Percentiles rank a stretch among this genome's conserved stretches.
These are phyloP conservation scores for Blastobasis lacticolella DNA, from an alignment of 2,888 invertebrate genomes.

Conservation along the genomic window DNA sequence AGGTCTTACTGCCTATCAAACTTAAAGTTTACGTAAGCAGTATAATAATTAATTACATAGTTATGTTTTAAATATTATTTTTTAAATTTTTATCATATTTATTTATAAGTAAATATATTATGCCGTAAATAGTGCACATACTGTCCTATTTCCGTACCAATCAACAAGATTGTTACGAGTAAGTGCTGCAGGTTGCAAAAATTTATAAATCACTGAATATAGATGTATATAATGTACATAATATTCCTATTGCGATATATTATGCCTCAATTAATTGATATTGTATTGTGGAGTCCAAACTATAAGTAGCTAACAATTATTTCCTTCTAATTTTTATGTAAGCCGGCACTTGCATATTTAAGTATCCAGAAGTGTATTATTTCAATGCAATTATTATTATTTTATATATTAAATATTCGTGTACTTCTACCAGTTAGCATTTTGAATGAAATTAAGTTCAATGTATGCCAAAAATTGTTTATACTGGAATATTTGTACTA, in stretches of 20 bases:
- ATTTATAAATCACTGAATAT: too few species aligned
- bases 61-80: too few species aligned
- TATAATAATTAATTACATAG: too few species aligned
- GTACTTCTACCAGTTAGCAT: conserved; percentile 57
- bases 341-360: conserved; percentile 52
- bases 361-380: conserved; percentile 27
- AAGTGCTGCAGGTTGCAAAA: too few species aligned
- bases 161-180: too few species aligned
- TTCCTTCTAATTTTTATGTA: conserved; percentile 23
- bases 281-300: conserved; percentile 21
- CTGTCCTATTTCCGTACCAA: too few species aligned
- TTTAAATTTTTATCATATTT: too few species aligned
- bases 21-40: too few species aligned
- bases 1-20: too few species aligned
- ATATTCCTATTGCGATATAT: conserved; percentile 22
- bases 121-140: too few species aligned
- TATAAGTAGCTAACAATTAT: conserved; percentile 14
- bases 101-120: too few species aligned
- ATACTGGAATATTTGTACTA: neutral
- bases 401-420: conserved; percentile 22
- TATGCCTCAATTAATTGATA: neutral
- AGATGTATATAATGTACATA: neutral
- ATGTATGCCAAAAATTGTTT: conserved; percentile 6
- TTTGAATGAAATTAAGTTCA: conserved; percentile 25
- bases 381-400: conserved; percentile 35